Evolutionary conservation across 2,797 vertebrate genomes (phyloP), one percentile per base, ranked within the genome.

Genomic region (Muscicapa comitata): DNA sequence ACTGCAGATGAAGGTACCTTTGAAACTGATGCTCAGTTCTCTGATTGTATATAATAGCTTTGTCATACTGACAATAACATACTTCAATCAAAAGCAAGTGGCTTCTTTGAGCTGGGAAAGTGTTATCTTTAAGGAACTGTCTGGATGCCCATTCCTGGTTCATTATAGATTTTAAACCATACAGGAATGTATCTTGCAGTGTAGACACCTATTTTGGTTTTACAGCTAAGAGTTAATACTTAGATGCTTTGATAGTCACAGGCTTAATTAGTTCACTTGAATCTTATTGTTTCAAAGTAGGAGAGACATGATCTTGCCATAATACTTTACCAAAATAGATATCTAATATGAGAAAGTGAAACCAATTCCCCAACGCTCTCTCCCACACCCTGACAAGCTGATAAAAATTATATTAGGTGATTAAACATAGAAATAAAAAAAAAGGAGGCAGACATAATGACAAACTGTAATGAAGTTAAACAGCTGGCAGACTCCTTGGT

Each of bases 401-500:
- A 97, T 97, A 98, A 97, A 98, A 98, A 97, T 95, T 42, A 82
- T 96, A 97, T 95, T 97, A 96, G 94, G 90, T 97, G 96, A 97
- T 97, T 96, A 96, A 97, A 97, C 68, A 75, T 43, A 96, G 96
- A 97, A 97, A 96, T 96, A 55, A 97, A 90, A 82, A 45, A 50
- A 96, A 88, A 94, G 91, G 93, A 97, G 92, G 95, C 72, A 97
- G 96, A 96, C 95, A 95, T 93, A 97, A 97, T 97, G 97, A 98
- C 97, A 97, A 97, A 97, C 45, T 75, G 87, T 96, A 97, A 98
- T 96, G 90, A 97, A 97, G 88, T 97, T 96, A 94, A 98, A 97
- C 98, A 98, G 98, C 98, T 98, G 98, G 97, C 89, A 50, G 94
- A 86, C 96, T 98, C 97, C 95, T 96, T 95, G 93, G 97, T 98